These are phyloP conservation scores for Ophion slaviceki DNA, from an alignment of 2,888 invertebrate genomes.

Conservation along the genomic window DNA sequence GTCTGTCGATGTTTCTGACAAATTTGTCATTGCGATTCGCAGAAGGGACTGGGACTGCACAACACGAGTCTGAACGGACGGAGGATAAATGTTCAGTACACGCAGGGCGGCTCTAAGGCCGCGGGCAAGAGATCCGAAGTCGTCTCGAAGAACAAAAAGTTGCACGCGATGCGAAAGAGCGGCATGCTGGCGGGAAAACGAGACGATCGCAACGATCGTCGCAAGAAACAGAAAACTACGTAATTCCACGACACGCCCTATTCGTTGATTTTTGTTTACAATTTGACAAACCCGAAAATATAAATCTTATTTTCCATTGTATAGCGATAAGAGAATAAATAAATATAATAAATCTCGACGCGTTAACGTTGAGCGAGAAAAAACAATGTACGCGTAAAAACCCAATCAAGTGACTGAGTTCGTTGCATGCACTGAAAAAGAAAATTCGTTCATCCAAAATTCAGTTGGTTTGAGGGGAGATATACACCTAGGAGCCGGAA, in stretches of 20 bases:
- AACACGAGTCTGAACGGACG: conserved; percentile 81
- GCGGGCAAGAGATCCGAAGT: conserved; percentile 76
- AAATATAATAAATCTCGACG: no score
- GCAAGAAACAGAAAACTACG: conserved; percentile 55
- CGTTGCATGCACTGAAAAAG: no score
- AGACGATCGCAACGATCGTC: conserved; percentile 77
- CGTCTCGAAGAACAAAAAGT: conserved; percentile 83
- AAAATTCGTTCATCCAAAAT: no score
- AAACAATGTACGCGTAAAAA: no score
- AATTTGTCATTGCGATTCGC: conserved; percentile 67
- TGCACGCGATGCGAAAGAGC: conserved; percentile 82
- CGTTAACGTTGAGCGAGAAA: no score
- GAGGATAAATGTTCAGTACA: conserved; percentile 83
- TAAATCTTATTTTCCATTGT: background rate
- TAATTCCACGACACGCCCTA: conserved; percentile 32
- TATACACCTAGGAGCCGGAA: no score
- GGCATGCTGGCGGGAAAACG: conserved; percentile 81
- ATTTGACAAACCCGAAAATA: background rate
- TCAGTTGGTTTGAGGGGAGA: no score
- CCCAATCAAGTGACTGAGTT: no score
- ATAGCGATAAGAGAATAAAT: no score
- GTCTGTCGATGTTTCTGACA: background rate
- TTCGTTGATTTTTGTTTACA: background rate
- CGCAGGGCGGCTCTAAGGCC: conserved; percentile 80
- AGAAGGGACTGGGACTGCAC: conserved; percentile 84